A percentile compares a stretch with the other conserved stretches of the same genome.
Conservation (phyloP, 2,888 invertebrate genomes). For the Lepidochitona cinerea region DNA sequence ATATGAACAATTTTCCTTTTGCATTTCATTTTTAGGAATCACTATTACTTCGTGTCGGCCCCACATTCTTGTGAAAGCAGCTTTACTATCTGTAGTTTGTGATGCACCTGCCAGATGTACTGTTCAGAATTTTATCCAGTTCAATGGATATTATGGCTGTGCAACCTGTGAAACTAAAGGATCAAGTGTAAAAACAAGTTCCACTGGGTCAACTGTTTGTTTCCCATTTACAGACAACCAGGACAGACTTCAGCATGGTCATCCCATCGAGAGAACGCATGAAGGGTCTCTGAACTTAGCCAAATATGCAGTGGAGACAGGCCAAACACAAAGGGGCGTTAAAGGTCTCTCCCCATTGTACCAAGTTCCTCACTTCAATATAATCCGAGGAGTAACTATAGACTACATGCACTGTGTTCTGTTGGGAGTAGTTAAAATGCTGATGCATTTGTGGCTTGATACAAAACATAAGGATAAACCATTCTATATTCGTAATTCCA, state of each 20-base stretch:
- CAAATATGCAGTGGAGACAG: neutral
- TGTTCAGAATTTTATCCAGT: neutral
- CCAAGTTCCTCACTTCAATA: slow-evolving; percentile 25
- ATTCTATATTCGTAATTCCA: slow-evolving; percentile 10
- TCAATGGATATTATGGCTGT: slow-evolving; percentile 14
- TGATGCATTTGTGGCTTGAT: slow-evolving; percentile 33
- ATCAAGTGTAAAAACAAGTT: neutral
- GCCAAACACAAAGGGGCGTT: neutral
- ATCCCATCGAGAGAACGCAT: neutral
- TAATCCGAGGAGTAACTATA: slow-evolving; percentile 31
- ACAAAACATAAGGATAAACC: slow-evolving; percentile 10
- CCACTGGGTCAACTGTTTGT: neutral
- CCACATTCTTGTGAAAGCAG: neutral
- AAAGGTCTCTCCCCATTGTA: slow-evolving; percentile 16
- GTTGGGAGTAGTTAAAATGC: slow-evolving; percentile 33
- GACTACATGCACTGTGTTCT: slow-evolving; percentile 47
- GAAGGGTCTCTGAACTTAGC: neutral
- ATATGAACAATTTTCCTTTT: too few relatives aligned
- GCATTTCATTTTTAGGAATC: too few relatives aligned
- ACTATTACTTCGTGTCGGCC: neutral
- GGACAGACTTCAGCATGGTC: neutral
- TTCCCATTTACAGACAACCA: neutral
- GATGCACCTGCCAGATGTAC: slow-evolving; percentile 11
- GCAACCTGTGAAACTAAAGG: slow-evolving; percentile 6
- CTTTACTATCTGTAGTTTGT: neutral